Percentiles rank a stretch among this genome's conserved stretches.
phyloP scores from a whole-genome alignment of 2,113 vertebrate species.

The Crotophaga sulcirostris region DNA sequence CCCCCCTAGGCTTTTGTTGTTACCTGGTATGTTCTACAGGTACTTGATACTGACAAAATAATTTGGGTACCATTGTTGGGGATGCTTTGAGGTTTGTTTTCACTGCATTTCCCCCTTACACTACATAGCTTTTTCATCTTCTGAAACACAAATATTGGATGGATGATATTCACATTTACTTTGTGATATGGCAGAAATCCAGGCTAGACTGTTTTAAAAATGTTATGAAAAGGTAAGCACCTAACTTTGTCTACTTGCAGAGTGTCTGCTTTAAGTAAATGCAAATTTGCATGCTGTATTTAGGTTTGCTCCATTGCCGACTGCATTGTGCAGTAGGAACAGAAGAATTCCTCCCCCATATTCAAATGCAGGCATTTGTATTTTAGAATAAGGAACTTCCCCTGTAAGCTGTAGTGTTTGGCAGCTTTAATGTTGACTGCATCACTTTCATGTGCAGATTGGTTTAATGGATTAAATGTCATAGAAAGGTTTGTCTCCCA shows the following conservation, averaged over 20 bases:
- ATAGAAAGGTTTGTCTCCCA: background rate
- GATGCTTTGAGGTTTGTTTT: background rate
- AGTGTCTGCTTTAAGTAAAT: background rate
- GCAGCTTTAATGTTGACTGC: background rate
- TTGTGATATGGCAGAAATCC: background rate
- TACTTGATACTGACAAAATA: background rate
- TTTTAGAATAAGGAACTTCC: background rate
- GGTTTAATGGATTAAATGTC: background rate
- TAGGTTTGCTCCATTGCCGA: background rate
- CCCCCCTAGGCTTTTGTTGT: accelerated
- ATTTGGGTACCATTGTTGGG: background rate
- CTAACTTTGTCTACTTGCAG: background rate
- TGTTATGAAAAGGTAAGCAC: background rate
- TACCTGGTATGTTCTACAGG: background rate
- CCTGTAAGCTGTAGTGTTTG: background rate
- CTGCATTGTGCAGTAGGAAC: background rate
- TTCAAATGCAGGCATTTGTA: background rate
- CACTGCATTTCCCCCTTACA: background rate
- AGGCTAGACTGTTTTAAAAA: background rate
- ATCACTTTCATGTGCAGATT: background rate
- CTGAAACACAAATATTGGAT: background rate
- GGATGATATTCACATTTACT: background rate
- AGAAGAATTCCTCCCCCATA: background rate
- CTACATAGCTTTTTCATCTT: background rate
- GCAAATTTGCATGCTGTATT: background rate